Evolutionary conservation across 2,888 invertebrate species (phyloP).

Genomic region (Lobophora halterata): DNA sequence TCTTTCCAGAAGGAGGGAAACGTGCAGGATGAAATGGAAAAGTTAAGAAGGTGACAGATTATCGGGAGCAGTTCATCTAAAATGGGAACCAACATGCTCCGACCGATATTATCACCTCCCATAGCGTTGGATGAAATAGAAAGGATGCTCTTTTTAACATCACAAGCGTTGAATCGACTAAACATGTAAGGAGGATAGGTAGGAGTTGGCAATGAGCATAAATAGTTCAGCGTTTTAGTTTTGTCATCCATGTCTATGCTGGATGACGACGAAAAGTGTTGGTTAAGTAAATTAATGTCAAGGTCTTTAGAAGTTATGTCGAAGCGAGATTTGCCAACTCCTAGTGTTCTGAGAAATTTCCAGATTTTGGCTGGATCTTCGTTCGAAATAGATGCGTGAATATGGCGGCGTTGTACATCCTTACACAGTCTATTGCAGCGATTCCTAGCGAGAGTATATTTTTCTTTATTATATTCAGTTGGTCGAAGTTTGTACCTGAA

Average conservation of each 20-base stretch:
- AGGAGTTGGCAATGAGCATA: conserved; percentile 9
- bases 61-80: background rate
- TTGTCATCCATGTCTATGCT: conserved; percentile 2
- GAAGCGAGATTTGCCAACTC: no score
- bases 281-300: background rate
- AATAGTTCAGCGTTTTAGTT: conserved; percentile 1
- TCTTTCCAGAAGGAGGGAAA: conserved; percentile 3
- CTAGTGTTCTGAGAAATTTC: conserved; percentile 3
- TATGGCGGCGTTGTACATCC: no score
- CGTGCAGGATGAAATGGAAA: background rate
- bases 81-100: background rate
- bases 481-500: no score
- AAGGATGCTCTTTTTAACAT: conserved; percentile 9
- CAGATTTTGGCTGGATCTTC: conserved; percentile 3
- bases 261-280: background rate
- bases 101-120: background rate
- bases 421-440: no score
- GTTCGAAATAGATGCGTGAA: background rate
- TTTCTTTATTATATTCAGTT: no score
- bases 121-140: conserved; percentile 1
- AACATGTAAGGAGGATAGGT: background rate
- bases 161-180: conserved; percentile 6
- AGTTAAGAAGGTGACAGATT: conserved; percentile 1
- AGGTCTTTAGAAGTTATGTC: background rate
- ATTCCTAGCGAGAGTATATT: no score